Conservation (phyloP, 2,797 vertebrate genomes). For the Alosa sapidissima region DNA sequence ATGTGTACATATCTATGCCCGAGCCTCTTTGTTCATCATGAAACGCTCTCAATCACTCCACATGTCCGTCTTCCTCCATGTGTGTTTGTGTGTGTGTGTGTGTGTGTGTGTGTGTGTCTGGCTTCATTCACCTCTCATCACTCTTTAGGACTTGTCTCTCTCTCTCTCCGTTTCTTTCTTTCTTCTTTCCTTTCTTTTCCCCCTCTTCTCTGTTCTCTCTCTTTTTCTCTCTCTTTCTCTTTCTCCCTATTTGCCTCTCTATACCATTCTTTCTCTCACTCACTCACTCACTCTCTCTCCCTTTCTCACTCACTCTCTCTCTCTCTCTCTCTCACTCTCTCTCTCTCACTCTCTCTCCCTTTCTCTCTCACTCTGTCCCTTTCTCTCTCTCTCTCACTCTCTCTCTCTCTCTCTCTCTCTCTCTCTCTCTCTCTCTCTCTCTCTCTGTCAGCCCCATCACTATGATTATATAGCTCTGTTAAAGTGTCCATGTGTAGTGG, state of each 20-base stretch:
- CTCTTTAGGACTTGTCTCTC: not conserved
- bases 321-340: not conserved
- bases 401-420: conserved; percentile 30
- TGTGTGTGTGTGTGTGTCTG: not conserved
- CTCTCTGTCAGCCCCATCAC: not conserved
- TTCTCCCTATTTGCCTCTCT: not conserved
- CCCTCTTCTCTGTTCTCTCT: not conserved
- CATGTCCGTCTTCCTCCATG: not conserved
- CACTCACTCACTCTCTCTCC: conserved; percentile 44
- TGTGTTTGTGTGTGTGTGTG: no score
- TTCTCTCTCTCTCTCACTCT: no score
- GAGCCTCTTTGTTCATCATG: no score
- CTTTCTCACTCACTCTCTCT: no score
- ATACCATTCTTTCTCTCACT: conserved; percentile 15
- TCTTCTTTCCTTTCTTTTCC: conserved; percentile 21
- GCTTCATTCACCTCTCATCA: not conserved
- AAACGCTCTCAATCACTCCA: not conserved
- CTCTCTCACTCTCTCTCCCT: no score
- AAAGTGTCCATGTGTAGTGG: not conserved
- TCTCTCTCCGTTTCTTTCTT: not conserved
- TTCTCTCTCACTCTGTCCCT: not conserved
- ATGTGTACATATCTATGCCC: no score
- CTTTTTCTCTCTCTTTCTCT: no score
- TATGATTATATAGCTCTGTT: not conserved
- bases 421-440: conserved; percentile 44